Evolutionary conservation across 1,140 invertebrate genomes (phyloP), one percentile per base, ranked within the genome.

Genomic region (Danaus plexippus): DNA sequence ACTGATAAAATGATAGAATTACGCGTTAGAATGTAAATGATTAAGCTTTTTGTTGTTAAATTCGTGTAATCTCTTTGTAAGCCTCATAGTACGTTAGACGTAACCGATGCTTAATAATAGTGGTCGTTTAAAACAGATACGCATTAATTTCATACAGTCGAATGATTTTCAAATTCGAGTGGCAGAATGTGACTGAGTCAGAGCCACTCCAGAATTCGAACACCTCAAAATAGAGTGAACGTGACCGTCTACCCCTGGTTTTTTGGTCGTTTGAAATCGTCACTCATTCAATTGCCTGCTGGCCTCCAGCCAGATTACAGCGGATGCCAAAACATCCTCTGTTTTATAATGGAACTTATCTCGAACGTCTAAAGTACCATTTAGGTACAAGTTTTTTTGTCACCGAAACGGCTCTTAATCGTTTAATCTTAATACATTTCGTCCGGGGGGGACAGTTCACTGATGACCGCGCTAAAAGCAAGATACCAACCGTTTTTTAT

Each of bases 251-350:
- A 77, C 69, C 73, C 70, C 73, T 73, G 67, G 61, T 69, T 73
- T 80, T 80, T 80, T 73, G 68, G 64, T 67, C 64, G 61, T 71
- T 64, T 69, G 67, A 54, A 73, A 80, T 78, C 80, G 76, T 83
- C 75, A 82, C 73, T 81, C 76, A 84, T 85, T 85, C 77, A 84
- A 85, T 80, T 71, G 73, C 59, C 54, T 59, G 60, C 77, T 85
- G 82, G 82, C 77, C 71, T 77, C 68, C 64, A 61, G 76, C 82
- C 82, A 84, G 79, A 71, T 77, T 66, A 67, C 64, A 53, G 63
- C 57, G 64, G 64, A 71, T 76, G 66, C 71, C 75, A 72, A 67
- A 63, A 65, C 66, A 63, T 58, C 67, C 53, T 71, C 67, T 58
- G 62, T 71, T 71, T 70, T 68, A 75, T 64, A 73, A 58, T 71